A percentile compares a stretch with the other conserved stretches of the same genome.
Conservation (phyloP, 92 coral and sea anemone genomes). For the Porites cylindrica region DNA sequence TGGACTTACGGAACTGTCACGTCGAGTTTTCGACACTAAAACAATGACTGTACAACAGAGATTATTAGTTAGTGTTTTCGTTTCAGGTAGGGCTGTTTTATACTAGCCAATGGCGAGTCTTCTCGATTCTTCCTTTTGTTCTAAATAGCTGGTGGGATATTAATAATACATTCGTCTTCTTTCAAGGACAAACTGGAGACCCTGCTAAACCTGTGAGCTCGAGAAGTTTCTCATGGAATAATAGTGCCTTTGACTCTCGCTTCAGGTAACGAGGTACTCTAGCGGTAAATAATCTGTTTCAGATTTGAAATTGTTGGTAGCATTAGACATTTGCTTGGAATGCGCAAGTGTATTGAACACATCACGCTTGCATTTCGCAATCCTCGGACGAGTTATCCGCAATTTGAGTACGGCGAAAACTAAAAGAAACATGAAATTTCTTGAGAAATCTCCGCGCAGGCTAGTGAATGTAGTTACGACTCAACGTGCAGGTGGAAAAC, state of each 20-base stretch:
- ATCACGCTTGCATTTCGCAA: neutral
- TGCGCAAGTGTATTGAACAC: no score
- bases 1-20: neutral
- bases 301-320: neutral
- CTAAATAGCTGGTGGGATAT: conserved; percentile 29
- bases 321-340: neutral
- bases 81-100: neutral
- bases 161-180: conserved; percentile 39
- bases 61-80: conserved; percentile 2
- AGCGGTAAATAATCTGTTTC: neutral
- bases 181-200: conserved; percentile 24
- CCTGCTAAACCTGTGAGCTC: conserved; percentile 13
- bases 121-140: neutral
- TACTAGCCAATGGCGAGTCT: conserved; percentile 16
- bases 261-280: neutral
- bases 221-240: neutral
- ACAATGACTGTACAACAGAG: conserved; percentile 14
- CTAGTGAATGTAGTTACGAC: neutral
- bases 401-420: neutral
- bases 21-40: neutral
- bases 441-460: neutral
- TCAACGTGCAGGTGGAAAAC: neutral
- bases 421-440: neutral
- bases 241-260: neutral
- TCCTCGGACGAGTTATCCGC: neutral